Conservation (phyloP, 2,888 invertebrate species). For the Colletes collaris region DNA sequence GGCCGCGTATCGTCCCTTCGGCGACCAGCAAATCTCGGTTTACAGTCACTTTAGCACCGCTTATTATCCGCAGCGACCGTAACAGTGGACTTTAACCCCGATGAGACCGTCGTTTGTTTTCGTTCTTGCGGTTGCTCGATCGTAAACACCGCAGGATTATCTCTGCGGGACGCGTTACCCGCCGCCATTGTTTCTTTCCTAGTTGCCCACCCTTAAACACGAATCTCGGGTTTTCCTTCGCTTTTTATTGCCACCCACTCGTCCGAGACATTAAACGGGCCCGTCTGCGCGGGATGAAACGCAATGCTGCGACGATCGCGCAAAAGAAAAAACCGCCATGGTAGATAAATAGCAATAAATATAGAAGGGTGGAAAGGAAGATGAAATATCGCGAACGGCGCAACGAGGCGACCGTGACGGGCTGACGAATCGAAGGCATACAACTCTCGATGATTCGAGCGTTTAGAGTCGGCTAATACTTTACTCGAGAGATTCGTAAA, state of each 20-base stretch:
- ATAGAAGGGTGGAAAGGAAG: not conserved
- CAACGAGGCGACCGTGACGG: conserved; percentile 24
- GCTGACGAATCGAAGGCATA: conserved; percentile 65
- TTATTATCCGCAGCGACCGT: conserved; percentile 39
- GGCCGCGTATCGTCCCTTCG: not conserved
- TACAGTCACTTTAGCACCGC: conserved; percentile 32
- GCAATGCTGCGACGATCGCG: too few species aligned
- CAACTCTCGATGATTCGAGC: conserved; percentile 70
- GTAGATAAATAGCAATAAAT: too few species aligned
- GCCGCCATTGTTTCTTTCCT: conserved; percentile 36
- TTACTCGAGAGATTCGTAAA: conserved; percentile 75
- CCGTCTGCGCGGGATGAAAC: not conserved
- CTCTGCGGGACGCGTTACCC: conserved; percentile 24
- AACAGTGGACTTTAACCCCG: conserved; percentile 24
- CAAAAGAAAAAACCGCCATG: not conserved
- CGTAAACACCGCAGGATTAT: conserved; percentile 61
- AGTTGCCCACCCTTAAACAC: conserved; percentile 26
- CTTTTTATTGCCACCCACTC: conserved; percentile 18
- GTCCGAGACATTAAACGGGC: too few species aligned
- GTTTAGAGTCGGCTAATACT: conserved; percentile 71
- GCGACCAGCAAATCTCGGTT: conserved; percentile 45
- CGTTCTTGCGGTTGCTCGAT: conserved; percentile 52
- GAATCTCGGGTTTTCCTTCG: not conserved
- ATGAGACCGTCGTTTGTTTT: conserved; percentile 50
- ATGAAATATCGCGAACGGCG: conserved; percentile 6